Conservation (phyloP, 1,140 invertebrate genomes). For the Euura saliciscinereae region DNA sequence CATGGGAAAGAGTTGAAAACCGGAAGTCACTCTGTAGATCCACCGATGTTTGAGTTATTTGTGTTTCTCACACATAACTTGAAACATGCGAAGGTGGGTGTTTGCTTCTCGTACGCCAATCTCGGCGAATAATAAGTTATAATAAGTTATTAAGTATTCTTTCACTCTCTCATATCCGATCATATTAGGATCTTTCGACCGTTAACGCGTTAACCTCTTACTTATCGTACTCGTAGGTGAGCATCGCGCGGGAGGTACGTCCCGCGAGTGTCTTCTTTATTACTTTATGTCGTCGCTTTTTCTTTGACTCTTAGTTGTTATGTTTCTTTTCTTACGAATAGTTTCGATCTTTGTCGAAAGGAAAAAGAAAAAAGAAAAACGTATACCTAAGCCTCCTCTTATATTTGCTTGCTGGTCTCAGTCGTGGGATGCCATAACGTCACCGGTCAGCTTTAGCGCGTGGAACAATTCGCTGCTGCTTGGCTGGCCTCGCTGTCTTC, state of each 20-base stretch:
- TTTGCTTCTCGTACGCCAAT: not conserved
- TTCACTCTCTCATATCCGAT: no score
- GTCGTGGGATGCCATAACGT: conserved; percentile 33
- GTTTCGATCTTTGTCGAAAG: no score
- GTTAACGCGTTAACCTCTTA: no score
- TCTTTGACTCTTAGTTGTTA: conserved; percentile 34
- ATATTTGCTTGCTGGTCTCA: conserved; percentile 55
- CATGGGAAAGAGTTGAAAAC: not conserved
- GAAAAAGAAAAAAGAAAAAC: conserved; percentile 18
- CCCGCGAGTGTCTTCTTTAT: conserved; percentile 22
- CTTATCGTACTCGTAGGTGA: not conserved
- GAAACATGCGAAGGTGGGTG: conserved; percentile 1
- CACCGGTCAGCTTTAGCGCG: conserved; percentile 31
- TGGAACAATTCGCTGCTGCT: conserved; percentile 49
- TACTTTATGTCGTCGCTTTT: conserved; percentile 36
- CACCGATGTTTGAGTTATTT: not conserved
- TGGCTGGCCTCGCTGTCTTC: conserved; percentile 20
- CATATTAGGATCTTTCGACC: no score
- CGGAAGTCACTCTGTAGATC: not conserved
- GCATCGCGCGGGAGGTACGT: conserved; percentile 3
- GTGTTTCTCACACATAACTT: not conserved
- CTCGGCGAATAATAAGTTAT: not conserved
- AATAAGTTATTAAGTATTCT: no score
- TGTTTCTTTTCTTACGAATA: conserved; percentile 19
- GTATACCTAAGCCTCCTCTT: conserved; percentile 37